These are phyloP conservation scores for Eulemur macaco DNA, from an alignment of 2,113 vertebrate species.

Conservation along the genomic window DNA sequence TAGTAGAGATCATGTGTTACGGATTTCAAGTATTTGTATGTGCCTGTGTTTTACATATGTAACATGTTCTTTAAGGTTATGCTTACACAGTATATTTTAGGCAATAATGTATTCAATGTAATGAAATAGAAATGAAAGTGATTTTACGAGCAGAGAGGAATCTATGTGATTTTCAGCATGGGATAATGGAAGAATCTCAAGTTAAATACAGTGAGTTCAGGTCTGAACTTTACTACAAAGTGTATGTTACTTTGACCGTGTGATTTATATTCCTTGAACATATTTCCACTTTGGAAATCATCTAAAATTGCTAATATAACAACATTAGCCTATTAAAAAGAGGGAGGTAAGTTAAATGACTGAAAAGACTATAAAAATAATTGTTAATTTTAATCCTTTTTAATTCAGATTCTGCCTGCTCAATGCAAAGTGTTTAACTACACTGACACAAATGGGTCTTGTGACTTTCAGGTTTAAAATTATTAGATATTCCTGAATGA, in stretches of 20 bases:
- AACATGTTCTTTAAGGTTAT: background rate
- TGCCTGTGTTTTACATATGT: background rate
- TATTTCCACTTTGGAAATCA: background rate
- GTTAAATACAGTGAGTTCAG: background rate
- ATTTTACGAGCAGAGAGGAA: background rate
- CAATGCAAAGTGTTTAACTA: background rate
- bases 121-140: slow-evolving; percentile 6
- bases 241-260: background rate
- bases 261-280: background rate
- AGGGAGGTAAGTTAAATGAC: background rate
- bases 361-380: background rate
- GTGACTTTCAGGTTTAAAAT: background rate
- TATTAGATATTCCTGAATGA: background rate
- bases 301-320: background rate
- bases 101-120: background rate
- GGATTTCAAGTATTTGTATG: background rate
- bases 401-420: background rate
- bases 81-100: background rate
- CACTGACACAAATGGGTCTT: background rate
- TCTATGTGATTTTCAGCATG: background rate
- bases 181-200: background rate
- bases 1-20: background rate
- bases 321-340: background rate
- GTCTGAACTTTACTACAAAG: background rate
- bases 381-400: background rate